These are phyloP conservation scores for Mycalesis mineus DNA, from an alignment of 2,888 invertebrate species.

Conservation along the genomic window DNA sequence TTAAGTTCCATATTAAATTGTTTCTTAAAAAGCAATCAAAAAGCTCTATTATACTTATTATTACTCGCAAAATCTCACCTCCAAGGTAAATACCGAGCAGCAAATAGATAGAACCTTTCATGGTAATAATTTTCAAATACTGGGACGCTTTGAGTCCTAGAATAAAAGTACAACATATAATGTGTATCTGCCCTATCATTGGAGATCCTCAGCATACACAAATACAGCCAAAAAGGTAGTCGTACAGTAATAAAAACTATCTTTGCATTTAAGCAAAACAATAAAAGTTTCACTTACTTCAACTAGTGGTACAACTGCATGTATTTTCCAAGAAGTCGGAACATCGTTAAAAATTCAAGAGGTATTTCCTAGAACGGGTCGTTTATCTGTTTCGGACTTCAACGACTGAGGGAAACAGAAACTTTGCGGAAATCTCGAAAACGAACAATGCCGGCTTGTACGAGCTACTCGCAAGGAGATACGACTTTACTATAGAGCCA, in stretches of 20 bases:
- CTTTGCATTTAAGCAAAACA: background rate
- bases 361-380: slow-evolving; percentile 13
- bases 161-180: too few species aligned
- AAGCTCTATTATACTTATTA: too few species aligned
- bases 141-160: too few species aligned
- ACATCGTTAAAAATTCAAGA: slow-evolving; percentile 11
- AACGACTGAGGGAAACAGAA: slow-evolving; percentile 16
- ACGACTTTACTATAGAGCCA: too few species aligned
- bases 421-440: slow-evolving; percentile 9
- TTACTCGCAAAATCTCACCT: background rate
- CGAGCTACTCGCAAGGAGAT: background rate
- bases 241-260: too few species aligned
- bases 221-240: background rate
- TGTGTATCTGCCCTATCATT: too few species aligned
- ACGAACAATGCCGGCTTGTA: background rate
- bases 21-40: too few species aligned
- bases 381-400: slow-evolving; percentile 13
- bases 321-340: background rate
- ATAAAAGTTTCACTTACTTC: background rate
- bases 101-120: slow-evolving; percentile 4
- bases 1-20: too few species aligned
- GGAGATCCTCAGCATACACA: too few species aligned
- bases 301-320: background rate
- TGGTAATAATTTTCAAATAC: background rate
- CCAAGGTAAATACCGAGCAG: background rate